Conservation (phyloP, 1,140 invertebrate genomes). For the Penaeus japonicus region DNA sequence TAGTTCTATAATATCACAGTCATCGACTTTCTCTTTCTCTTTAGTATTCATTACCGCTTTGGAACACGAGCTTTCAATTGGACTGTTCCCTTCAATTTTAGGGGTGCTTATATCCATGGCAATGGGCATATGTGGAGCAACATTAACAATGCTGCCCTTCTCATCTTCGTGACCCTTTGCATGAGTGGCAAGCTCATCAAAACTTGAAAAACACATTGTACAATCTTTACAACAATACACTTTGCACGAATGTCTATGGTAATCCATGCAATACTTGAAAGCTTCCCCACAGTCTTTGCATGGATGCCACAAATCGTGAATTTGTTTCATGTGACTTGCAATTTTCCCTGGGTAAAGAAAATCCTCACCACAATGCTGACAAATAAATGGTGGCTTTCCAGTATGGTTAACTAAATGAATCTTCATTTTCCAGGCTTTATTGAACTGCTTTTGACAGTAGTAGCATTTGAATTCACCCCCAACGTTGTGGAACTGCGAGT, state of each 20-base stretch:
- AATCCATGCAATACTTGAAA: not conserved
- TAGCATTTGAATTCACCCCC: slow-evolving; percentile 39
- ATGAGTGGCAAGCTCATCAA: slow-evolving; percentile 4
- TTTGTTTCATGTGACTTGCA: slow-evolving; percentile 22
- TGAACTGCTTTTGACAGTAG: slow-evolving; percentile 40
- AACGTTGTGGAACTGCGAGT: slow-evolving; percentile 24
- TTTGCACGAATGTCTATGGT: slow-evolving; percentile 15
- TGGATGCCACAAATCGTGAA: slow-evolving; percentile 18
- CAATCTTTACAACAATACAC: slow-evolving; percentile 43
- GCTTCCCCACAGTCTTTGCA: slow-evolving; percentile 37
- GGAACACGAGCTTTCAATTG: too few relatives aligned
- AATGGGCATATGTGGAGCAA: not conserved
- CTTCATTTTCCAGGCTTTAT: slow-evolving; percentile 48
- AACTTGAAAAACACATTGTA: not conserved
- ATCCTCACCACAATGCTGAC: slow-evolving; percentile 37
- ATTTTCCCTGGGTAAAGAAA: slow-evolving; percentile 50
- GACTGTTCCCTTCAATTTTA: not conserved
- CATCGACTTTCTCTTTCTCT: too few relatives aligned
- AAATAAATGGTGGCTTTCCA: slow-evolving; percentile 33
- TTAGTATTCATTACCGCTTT: too few relatives aligned
- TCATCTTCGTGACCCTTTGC: not conserved
- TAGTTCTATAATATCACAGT: too few relatives aligned
- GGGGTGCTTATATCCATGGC: too few relatives aligned
- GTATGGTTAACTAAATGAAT: slow-evolving; percentile 44
- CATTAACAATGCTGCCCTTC: not conserved